Conservation (phyloP, 2,797 vertebrate species). For the Fringilla coelebs region DNA sequence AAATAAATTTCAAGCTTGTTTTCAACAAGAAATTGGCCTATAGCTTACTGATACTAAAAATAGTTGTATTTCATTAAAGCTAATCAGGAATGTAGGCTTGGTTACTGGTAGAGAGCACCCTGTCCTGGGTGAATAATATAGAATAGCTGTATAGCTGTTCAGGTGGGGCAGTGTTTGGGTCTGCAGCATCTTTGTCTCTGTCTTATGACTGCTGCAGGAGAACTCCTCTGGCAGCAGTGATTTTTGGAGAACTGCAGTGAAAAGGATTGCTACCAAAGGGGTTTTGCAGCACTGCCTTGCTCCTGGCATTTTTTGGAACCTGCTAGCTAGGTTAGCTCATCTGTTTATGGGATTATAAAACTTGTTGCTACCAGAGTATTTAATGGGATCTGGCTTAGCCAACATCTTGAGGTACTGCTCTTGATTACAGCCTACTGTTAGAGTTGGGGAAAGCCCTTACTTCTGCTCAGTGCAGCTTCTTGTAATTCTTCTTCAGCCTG, state of each 20-base stretch:
- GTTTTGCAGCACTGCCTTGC: not conserved
- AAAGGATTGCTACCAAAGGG: not conserved
- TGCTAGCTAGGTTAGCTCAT: not conserved
- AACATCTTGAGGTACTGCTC: not conserved
- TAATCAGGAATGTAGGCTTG: not conserved
- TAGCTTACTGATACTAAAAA: not conserved
- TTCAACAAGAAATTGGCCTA: not conserved
- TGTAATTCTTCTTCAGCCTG: not conserved
- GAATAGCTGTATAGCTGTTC: not conserved
- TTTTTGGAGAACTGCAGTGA: not conserved
- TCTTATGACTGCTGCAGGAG: not conserved
- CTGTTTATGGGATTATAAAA: not conserved
- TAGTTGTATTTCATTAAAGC: not conserved
- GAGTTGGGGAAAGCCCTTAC: not conserved
- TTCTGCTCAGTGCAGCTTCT: not conserved
- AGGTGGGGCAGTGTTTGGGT: not conserved
- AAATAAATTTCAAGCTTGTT: not conserved
- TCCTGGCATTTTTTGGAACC: not conserved
- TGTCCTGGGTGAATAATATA: not conserved
- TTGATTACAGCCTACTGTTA: not conserved
- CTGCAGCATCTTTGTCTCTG: not conserved
- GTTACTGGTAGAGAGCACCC: not conserved
- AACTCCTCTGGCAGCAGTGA: not conserved
- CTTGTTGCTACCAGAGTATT: not conserved
- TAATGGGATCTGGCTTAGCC: not conserved